A percentile compares a stretch with the other conserved stretches of the same genome.
phyloP scores from a whole-genome alignment of 1,140 invertebrate genomes.

The Drosophila bocki region DNA sequence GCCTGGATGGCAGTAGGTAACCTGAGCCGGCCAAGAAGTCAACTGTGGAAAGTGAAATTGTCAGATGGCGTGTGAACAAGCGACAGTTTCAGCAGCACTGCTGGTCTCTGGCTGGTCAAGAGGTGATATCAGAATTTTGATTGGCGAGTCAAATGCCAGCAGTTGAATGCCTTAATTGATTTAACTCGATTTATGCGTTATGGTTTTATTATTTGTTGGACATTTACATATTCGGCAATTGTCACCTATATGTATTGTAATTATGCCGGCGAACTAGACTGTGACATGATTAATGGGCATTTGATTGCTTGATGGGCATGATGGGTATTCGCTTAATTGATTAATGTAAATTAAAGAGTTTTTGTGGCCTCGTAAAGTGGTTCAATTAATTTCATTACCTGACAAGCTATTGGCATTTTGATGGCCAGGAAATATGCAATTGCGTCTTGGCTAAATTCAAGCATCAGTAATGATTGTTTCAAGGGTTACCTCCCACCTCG shows the following conservation, averaged over 20 bases:
- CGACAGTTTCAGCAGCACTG: constrained; percentile 61
- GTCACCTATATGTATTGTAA: constrained; percentile 20
- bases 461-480: not conserved
- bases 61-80: constrained; percentile 68
- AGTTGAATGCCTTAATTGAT: constrained; percentile 73
- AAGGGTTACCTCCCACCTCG: constrained; percentile 4
- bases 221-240: constrained; percentile 81
- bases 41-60: constrained; percentile 77
- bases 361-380: constrained; percentile 2
- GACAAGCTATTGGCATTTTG: not conserved
- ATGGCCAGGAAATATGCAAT: constrained; percentile 2
- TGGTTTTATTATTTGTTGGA: constrained; percentile 20
- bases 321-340: constrained; percentile 33
- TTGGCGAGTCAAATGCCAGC: constrained; percentile 52
- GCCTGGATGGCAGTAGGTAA: constrained; percentile 52
- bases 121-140: constrained; percentile 49
- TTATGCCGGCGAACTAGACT: constrained; percentile 6
- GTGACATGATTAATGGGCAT: constrained; percentile 60
- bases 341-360: constrained; percentile 8
- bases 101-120: constrained; percentile 27
- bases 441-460: not conserved
- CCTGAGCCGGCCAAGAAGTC: constrained; percentile 50
- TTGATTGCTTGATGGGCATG: constrained; percentile 47
- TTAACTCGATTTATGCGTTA: constrained; percentile 40
- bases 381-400: constrained; percentile 38